phyloP scores from a whole-genome alignment of 1,140 invertebrate species.

The Mizuhopecten yessoensis region DNA sequence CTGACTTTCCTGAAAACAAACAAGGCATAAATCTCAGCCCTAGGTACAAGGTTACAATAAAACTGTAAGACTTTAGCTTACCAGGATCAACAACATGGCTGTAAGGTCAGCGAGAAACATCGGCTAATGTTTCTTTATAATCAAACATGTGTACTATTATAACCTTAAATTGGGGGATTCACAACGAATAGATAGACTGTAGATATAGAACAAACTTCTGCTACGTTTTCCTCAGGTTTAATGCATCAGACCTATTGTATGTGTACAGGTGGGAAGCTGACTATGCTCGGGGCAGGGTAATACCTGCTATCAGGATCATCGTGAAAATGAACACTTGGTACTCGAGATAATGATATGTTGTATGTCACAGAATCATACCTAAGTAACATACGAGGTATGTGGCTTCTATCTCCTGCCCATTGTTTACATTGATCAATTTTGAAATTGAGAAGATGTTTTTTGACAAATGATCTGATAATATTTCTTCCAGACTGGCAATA shows the following conservation, averaged over 20 bases:
- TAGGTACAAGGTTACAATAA: slow-evolving; percentile 6
- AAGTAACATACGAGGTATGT: slow-evolving; percentile 19
- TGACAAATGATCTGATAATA: slow-evolving; percentile 35
- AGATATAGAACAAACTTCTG: background rate
- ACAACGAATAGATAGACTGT: background rate
- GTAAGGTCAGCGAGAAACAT: background rate
- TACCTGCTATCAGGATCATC: background rate
- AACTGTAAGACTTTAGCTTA: background rate
- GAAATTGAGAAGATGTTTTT: slow-evolving; percentile 40
- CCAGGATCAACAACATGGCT: background rate
- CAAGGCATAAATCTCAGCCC: background rate
- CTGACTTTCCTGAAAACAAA: slow-evolving; percentile 27
- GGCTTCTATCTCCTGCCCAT: background rate
- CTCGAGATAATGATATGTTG: slow-evolving; percentile 7
- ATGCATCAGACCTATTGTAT: background rate
- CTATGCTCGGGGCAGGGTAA: background rate
- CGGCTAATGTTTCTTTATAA: background rate
- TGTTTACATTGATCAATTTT: background rate
- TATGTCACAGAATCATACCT: background rate
- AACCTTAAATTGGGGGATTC: background rate
- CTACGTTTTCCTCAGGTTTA: background rate
- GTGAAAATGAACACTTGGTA: slow-evolving; percentile 38
- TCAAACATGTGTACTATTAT: background rate
- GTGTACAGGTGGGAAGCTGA: background rate
- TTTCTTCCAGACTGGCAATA: slow-evolving; percentile 22